Evolutionary conservation across 2,888 invertebrate genomes (phyloP).

Genomic region (Heptascelio sp.): DNA sequence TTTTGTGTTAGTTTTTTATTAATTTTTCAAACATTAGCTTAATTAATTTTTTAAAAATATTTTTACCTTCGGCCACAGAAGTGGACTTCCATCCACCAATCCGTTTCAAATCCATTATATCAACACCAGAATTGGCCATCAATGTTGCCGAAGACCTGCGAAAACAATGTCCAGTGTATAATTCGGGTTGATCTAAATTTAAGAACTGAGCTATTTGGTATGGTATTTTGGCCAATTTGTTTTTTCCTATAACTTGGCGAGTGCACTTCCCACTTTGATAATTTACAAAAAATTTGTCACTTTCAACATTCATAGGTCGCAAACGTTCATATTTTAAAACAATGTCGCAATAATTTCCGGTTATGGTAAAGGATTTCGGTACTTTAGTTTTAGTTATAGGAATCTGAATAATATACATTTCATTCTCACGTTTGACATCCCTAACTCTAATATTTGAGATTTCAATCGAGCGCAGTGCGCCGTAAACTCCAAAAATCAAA

Average conservation of each 20-base stretch:
- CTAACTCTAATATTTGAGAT: not conserved
- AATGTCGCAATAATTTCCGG: not conserved
- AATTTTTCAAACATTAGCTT: no score
- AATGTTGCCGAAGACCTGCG: no score
- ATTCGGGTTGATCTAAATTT: no score
- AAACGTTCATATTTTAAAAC: not conserved
- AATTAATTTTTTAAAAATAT: no score
- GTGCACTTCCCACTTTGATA: constrained; percentile 2
- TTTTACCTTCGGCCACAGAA: no score
- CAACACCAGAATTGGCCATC: no score
- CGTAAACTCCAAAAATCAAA: not conserved
- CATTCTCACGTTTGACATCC: not conserved
- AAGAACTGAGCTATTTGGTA: not conserved
- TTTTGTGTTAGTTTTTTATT: no score
- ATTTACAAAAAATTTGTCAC: not conserved
- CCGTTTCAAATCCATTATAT: no score
- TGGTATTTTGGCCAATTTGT: not conserved
- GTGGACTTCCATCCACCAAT: no score
- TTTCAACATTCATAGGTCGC: not conserved
- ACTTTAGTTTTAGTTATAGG: not conserved
- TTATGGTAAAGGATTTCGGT: not conserved
- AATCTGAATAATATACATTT: not conserved
- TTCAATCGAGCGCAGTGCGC: not conserved
- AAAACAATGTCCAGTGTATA: no score
- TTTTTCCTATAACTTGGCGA: not conserved